These are phyloP conservation scores for Aspiorhynchus laticeps DNA, from an alignment of 2,113 vertebrate species.

Conservation along the genomic window DNA sequence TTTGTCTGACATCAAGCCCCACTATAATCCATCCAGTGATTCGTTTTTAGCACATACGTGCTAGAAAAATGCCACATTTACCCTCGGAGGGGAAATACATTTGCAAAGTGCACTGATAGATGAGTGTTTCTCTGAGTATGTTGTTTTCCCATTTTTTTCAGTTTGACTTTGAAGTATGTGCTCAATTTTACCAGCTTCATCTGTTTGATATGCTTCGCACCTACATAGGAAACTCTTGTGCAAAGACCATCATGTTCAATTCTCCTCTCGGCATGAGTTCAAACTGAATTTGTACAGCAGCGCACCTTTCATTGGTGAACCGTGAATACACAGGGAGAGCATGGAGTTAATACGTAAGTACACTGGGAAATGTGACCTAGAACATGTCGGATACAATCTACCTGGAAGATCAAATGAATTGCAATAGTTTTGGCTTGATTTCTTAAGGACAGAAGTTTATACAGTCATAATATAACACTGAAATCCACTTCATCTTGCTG, in stretches of 20 bases:
- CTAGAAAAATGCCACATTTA: background rate
- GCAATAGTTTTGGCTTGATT: background rate
- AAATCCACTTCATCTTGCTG: background rate
- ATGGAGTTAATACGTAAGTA: background rate
- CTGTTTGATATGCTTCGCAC: background rate
- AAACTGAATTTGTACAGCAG: background rate
- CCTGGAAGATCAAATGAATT: background rate
- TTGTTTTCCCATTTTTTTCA: background rate
- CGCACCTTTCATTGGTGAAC: conserved; percentile 11
- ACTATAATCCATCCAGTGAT: background rate
- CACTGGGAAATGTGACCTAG: background rate
- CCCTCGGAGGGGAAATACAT: background rate
- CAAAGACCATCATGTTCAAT: conserved; percentile 10
- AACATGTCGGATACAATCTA: background rate
- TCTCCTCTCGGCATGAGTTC: conserved; percentile 1
- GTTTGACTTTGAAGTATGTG: conserved; percentile 15
- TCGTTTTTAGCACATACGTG: background rate
- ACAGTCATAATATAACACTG: background rate
- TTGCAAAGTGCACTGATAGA: background rate
- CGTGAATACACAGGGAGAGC: background rate
- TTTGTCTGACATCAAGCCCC: background rate
- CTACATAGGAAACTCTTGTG: conserved; percentile 5
- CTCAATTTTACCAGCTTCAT: background rate
- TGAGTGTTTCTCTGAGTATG: background rate
- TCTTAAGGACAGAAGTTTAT: background rate